phyloP scores from a whole-genome alignment of 2,797 vertebrate species.

The Austrolebias charrua region DNA sequence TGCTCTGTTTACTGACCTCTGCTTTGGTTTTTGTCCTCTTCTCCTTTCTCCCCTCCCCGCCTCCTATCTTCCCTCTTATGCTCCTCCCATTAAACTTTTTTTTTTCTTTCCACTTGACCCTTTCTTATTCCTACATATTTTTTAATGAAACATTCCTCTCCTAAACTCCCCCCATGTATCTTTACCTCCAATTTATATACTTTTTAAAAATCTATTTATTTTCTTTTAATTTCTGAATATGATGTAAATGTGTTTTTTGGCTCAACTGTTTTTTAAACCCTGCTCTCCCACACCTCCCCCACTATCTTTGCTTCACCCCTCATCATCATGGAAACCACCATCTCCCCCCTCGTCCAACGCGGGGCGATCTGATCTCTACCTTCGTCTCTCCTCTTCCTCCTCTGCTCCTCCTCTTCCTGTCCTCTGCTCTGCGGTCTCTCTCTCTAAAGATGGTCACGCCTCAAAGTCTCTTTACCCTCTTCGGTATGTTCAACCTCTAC shows the following conservation, averaged over 20 bases:
- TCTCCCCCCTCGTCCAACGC: constrained; percentile 86
- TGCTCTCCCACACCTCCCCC: constrained; percentile 25
- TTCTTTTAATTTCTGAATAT: constrained; percentile 20
- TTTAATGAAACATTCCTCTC: constrained; percentile 22
- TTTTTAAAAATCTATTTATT: constrained; percentile 7
- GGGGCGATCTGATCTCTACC: constrained; percentile 96
- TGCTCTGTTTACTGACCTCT: constrained; percentile 78
- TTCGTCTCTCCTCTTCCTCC: constrained; percentile 92
- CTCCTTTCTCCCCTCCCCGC: constrained; percentile 78
- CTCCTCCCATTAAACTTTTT: constrained; percentile 83
- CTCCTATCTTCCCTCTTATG: constrained; percentile 67
- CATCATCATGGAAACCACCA: constrained; percentile 96
- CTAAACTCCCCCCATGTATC: constrained; percentile 21
- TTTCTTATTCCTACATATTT: constrained; percentile 16
- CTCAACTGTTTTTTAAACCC: constrained; percentile 51
- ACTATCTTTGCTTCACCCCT: constrained; percentile 78
- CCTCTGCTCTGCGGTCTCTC: constrained; percentile 98
- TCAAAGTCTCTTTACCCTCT: constrained; percentile 99
- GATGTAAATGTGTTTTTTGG: constrained; percentile 75
- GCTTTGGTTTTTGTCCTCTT: constrained; percentile 78
- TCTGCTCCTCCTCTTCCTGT: constrained; percentile 92
- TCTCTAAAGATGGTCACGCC: constrained; percentile 99
- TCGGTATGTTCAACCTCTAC: constrained; percentile 98
- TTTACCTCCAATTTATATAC: constrained; percentile 24
- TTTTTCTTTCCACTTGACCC: constrained; percentile 52